These are phyloP conservation scores for Austrolebias charrua DNA, from an alignment of 2,797 vertebrate genomes.

Conservation along the genomic window DNA sequence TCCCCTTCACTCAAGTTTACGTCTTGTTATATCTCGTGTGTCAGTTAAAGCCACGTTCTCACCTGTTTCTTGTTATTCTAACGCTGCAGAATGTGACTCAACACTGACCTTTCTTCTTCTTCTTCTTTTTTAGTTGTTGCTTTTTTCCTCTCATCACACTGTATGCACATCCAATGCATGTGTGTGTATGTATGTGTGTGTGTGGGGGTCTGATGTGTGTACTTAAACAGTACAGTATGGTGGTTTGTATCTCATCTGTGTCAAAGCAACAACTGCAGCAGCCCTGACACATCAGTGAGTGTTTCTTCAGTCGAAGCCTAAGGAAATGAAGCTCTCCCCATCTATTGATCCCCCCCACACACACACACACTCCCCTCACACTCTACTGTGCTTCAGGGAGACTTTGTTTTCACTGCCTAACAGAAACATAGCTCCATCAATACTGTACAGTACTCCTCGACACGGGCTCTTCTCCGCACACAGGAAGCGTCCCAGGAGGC, in stretches of 20 bases:
- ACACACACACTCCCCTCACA: slow-evolving; percentile 35
- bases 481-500: slow-evolving; percentile 73
- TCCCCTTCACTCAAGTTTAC: slow-evolving; percentile 71
- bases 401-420: slow-evolving; percentile 79
- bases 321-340: slow-evolving; percentile 74
- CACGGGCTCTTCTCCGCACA: slow-evolving; percentile 67
- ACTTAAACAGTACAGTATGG: slow-evolving; percentile 39
- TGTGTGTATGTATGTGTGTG: background rate
- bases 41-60: slow-evolving; percentile 63
- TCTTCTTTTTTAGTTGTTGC: slow-evolving; percentile 22
- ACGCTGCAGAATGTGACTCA: slow-evolving; percentile 48
- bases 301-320: slow-evolving; percentile 75
- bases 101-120: slow-evolving; percentile 50
- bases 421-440: slow-evolving; percentile 80
- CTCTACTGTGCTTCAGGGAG: slow-evolving; percentile 77
- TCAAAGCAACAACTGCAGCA: slow-evolving; percentile 69
- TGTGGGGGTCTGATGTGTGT: background rate
- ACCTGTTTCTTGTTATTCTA: slow-evolving; percentile 69
- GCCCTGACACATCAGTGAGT: slow-evolving; percentile 74
- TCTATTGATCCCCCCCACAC: slow-evolving; percentile 75
- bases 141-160: slow-evolving; percentile 16
- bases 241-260: slow-evolving; percentile 61
- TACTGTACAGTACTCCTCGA: slow-evolving; percentile 73
- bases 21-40: slow-evolving; percentile 68
- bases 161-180: slow-evolving; percentile 14